These are phyloP conservation scores for Sebastes hopkinsi DNA, from an alignment of 2,797 vertebrate genomes.

Conservation along the genomic window DNA sequence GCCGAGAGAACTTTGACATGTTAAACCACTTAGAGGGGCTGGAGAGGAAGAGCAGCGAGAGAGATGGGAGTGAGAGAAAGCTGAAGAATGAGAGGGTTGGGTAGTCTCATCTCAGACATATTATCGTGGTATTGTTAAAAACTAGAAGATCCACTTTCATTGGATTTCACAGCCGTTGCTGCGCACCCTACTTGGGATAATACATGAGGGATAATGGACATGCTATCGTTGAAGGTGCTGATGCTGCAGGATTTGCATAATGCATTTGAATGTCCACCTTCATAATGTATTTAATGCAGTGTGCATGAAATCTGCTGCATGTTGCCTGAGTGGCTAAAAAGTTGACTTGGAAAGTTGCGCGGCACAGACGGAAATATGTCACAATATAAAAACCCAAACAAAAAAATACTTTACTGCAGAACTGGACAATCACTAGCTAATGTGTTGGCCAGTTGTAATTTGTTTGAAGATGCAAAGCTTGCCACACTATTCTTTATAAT, in stretches of 20 bases:
- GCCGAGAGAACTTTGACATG: constrained; percentile 83
- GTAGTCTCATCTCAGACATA: constrained; percentile 43
- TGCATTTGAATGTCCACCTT: constrained; percentile 33
- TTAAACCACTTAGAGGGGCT: constrained; percentile 84
- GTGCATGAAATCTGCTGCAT: neutral
- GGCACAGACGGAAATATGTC: neutral
- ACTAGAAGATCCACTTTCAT: constrained; percentile 20
- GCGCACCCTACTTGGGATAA: neutral
- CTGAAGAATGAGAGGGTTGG: constrained; percentile 25
- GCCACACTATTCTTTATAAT: neutral
- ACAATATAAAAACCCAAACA: too few species aligned
- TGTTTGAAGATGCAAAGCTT: neutral
- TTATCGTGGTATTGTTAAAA: constrained; percentile 56
- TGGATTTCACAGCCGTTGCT: constrained; percentile 8
- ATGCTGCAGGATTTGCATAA: constrained; percentile 37
- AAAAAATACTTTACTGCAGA: neutral
- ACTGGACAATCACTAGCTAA: neutral
- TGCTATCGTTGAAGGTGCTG: constrained; percentile 21
- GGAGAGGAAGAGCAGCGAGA: constrained; percentile 63
- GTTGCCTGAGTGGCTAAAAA: neutral
- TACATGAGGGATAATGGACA: constrained; percentile 37
- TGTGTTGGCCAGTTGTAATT: neutral
- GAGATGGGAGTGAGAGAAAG: constrained; percentile 56
- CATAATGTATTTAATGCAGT: constrained; percentile 2
- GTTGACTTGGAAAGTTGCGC: neutral